Evolutionary conservation across 2,797 vertebrate genomes (phyloP).

Genomic region (Coranthus polyacanthus): DNA sequence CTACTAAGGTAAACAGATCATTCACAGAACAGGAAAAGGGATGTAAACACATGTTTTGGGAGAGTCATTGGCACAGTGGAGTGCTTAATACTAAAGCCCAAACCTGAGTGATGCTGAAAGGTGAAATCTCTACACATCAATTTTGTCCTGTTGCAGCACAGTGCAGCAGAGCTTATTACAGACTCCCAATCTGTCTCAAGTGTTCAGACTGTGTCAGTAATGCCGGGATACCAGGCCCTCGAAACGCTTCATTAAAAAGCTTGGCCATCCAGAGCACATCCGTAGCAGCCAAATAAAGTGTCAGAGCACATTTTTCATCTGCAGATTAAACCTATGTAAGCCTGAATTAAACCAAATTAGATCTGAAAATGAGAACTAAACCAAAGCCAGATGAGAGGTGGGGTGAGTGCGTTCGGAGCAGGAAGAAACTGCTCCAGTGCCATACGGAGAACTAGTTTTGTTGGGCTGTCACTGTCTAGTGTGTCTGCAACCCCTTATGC

Average conservation of each 20-base stretch:
- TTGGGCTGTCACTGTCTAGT: slow-evolving; percentile 25
- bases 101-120: slow-evolving; percentile 69
- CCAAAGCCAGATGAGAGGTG: slow-evolving; percentile 67
- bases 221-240: slow-evolving; percentile 63
- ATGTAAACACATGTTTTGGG: slow-evolving; percentile 77
- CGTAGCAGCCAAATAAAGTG: slow-evolving; percentile 84
- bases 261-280: slow-evolving; percentile 75
- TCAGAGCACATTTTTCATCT: slow-evolving; percentile 84
- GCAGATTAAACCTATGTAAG: slow-evolving; percentile 82
- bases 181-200: slow-evolving; percentile 81
- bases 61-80: slow-evolving; percentile 43
- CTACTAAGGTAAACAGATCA: slow-evolving; percentile 71
- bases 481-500: slow-evolving; percentile 35
- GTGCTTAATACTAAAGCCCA: slow-evolving; percentile 56
- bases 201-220: slow-evolving; percentile 77
- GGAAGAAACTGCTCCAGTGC: slow-evolving; percentile 43
- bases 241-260: slow-evolving; percentile 83
- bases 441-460: slow-evolving; percentile 51
- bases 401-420: slow-evolving; percentile 19
- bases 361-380: slow-evolving; percentile 84
- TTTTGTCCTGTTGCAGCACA: slow-evolving; percentile 65
- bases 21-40: slow-evolving; percentile 50
- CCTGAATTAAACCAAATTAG: slow-evolving; percentile 84
- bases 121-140: slow-evolving; percentile 76
- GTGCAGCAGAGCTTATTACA: slow-evolving; percentile 80